Evolutionary conservation across 37 sponge, comb jelly and placozoan species (phyloP), one percentile per base, ranked within the genome.

Genomic region (Eunapius fragilis): DNA sequence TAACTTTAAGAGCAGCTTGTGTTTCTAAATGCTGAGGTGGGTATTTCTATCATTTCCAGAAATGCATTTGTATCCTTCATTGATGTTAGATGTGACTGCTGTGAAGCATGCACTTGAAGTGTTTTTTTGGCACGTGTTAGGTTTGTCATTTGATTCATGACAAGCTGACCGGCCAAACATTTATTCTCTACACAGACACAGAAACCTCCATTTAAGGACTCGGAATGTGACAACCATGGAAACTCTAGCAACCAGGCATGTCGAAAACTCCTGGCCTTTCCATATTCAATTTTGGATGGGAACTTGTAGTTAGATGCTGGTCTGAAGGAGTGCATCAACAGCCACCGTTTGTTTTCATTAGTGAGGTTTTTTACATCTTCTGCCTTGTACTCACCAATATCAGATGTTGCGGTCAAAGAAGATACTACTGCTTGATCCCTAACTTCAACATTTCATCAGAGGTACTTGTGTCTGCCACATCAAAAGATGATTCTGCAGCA

Each of bases 171-270:
- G 47, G 26, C 24, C 37, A 25, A 37, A 10, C 27, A 50, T 36
- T 30, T 69, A 25, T 71, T 50, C 45, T 58, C 31, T 47, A 81
- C 78, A 87, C 87, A 69, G 25, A 47, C 45, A 78, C 88, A 92
- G 68, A 7, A 14, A 88, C 79, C 31, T 82, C 79, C n/a, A 0
- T 87, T 70, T 31, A 30, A 41, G 25, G 77, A 33, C 19, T 68
- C 70, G 69, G 83, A 82, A 79, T 92, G 84, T 28, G 80, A 71
- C 24, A 92, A 82, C 92, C 92, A 92, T 26, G 73, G 41, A 78
- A 82, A 92, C 67, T 68, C 45, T 67, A 58, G 70, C 26, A 92
- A 45, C 82, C 84, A 92, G 25, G 25, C 30, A 34, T 92, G 75
- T 77, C 87, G 88, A 48, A 92, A 92, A 45, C 86, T 80, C 27